A percentile compares a stretch with the other conserved stretches of the same genome.
These are phyloP conservation scores for Mallotus villosus DNA, from an alignment of 2,797 vertebrate genomes.

Conservation along the genomic window DNA sequence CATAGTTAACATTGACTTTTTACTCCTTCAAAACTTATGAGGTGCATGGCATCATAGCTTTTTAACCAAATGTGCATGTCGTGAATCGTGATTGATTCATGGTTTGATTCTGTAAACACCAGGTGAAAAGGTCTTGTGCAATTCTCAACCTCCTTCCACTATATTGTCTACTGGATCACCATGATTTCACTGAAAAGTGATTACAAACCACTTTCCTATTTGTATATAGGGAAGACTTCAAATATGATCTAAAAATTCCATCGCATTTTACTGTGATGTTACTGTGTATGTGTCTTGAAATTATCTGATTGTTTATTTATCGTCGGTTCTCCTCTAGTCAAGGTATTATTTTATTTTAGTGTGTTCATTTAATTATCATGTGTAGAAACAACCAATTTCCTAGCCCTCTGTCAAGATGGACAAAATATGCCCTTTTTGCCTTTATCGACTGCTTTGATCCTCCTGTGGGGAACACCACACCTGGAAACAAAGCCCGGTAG, in stretches of 20 bases:
- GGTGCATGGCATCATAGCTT: too few relatives aligned
- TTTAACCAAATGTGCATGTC: too few relatives aligned
- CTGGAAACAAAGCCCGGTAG: constrained; percentile 71
- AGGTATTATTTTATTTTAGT: background rate
- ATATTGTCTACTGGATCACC: background rate
- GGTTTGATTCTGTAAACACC: too few relatives aligned
- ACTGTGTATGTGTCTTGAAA: background rate
- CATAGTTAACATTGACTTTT: too few relatives aligned
- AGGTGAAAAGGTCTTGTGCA: background rate
- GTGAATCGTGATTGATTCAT: constrained; percentile 59
- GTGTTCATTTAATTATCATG: background rate
- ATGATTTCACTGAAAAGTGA: background rate
- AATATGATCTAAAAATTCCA: background rate
- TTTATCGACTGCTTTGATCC: constrained; percentile 68
- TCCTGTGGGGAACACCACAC: constrained; percentile 56
- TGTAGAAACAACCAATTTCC: background rate
- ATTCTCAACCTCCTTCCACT: background rate
- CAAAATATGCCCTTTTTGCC: constrained; percentile 7
- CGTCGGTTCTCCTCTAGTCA: too few relatives aligned
- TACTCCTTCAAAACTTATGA: too few relatives aligned
- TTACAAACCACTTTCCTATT: background rate
- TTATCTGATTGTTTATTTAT: background rate
- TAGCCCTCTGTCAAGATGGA: background rate
- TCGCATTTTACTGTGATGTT: background rate
- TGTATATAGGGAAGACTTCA: background rate